A percentile compares a stretch with the other conserved stretches of the same genome.
These are phyloP conservation scores for Ibycter americanus DNA, from an alignment of 2,797 vertebrate species.

Conservation along the genomic window DNA sequence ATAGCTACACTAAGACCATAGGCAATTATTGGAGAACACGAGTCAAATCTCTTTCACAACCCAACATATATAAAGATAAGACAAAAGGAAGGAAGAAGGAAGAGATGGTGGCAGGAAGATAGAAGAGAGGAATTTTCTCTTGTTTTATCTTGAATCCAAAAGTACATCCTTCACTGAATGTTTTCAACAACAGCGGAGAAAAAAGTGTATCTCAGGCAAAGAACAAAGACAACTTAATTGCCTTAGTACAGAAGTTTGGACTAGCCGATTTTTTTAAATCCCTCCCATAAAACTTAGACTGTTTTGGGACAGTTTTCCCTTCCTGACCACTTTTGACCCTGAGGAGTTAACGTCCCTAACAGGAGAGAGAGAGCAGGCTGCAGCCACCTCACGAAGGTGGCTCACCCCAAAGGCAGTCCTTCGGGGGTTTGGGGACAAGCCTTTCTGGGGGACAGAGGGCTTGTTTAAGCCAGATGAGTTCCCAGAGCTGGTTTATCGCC, in stretches of 20 bases:
- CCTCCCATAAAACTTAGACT: neutral
- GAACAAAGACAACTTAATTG: neutral
- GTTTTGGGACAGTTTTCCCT: neutral
- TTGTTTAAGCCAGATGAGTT: neutral
- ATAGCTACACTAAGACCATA: neutral
- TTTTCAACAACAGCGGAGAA: neutral
- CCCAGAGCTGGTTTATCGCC: neutral
- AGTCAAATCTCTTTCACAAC: neutral
- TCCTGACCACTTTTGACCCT: neutral
- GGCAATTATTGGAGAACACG: neutral
- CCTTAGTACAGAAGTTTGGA: neutral
- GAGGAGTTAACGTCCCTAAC: neutral
- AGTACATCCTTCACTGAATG: neutral
- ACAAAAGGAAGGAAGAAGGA: neutral
- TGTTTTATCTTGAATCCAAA: neutral
- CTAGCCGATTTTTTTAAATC: neutral
- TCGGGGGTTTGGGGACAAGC: accelerated
- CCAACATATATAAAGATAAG: neutral
- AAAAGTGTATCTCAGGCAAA: accelerated
- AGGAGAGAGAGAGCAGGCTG: neutral
- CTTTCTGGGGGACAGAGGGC: neutral
- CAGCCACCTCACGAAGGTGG: neutral
- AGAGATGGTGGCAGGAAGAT: neutral
- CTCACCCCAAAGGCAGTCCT: neutral
- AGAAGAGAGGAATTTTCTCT: neutral